Conservation (phyloP, 2,888 invertebrate species). For the Heliconius ethilla region DNA sequence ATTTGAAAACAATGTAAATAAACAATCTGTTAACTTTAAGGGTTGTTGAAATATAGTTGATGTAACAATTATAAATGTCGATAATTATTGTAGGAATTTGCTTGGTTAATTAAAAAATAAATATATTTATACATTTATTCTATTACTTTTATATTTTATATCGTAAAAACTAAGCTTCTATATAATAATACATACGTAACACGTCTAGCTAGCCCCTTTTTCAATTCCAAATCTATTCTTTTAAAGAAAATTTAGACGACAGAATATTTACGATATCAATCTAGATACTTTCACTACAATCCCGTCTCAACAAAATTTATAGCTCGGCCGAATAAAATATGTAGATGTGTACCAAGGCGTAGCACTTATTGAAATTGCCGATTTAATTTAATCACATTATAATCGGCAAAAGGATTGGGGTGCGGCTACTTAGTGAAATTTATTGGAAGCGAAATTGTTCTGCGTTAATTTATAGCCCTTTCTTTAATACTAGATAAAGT, state of each 20-base stretch:
- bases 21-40: not conserved
- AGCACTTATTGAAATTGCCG: slow-evolving; percentile 80
- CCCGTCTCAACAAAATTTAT: slow-evolving; percentile 61
- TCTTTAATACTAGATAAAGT: slow-evolving; percentile 35
- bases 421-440: slow-evolving; percentile 40
- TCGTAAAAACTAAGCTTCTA: not conserved
- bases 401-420: slow-evolving; percentile 51
- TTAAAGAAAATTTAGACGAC: slow-evolving; percentile 19
- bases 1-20: not conserved
- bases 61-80: not conserved
- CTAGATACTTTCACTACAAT: slow-evolving; percentile 54
- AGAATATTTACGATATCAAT: slow-evolving; percentile 69
- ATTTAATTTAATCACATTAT: slow-evolving; percentile 74
- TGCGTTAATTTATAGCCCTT: slow-evolving; percentile 40
- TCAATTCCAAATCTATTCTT: slow-evolving; percentile 11
- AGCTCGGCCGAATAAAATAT: slow-evolving; percentile 70
- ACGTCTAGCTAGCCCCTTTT: too few relatives aligned
- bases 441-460: slow-evolving; percentile 44
- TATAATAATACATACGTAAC: too few relatives aligned
- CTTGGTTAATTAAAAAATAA: not conserved
- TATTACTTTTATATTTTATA: not conserved
- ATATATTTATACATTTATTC: not conserved
- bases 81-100: too few relatives aligned
- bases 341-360: slow-evolving; percentile 69
- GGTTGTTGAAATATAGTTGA: not conserved